These are phyloP conservation scores for Scatophagus argus DNA, from an alignment of 2,113 vertebrate species.

Conservation along the genomic window DNA sequence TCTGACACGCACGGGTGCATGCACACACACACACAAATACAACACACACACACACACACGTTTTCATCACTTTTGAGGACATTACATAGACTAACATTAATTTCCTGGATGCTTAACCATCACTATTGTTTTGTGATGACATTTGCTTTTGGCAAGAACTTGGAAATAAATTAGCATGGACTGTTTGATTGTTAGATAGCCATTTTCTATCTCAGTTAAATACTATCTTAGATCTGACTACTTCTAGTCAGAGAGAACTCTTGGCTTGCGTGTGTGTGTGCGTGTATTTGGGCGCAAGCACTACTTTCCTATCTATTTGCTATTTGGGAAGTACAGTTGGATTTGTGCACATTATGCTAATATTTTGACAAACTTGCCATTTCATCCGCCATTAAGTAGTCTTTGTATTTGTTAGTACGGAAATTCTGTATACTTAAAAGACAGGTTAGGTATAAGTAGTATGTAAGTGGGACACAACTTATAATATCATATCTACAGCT, in stretches of 20 bases:
- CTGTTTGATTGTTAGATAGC: neutral
- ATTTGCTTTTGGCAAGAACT: neutral
- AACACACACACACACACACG: neutral
- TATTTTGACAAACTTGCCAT: neutral
- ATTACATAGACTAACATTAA: too few species aligned
- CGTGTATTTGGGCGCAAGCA: neutral
- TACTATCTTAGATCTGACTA: too few species aligned
- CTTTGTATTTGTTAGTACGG: neutral
- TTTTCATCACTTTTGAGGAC: too few species aligned
- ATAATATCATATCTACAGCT: too few species aligned
- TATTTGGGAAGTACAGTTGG: too few species aligned
- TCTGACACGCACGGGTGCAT: slow-evolving; percentile 20
- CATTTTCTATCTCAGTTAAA: neutral
- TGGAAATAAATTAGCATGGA: neutral
- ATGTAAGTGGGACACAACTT: neutral
- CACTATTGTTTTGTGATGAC: too few species aligned
- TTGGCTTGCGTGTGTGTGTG: neutral
- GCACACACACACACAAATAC: slow-evolving; percentile 8
- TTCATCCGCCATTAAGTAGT: neutral
- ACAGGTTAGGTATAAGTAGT: neutral
- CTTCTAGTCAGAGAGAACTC: neutral
- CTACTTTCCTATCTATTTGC: neutral
- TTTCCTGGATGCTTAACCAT: too few species aligned
- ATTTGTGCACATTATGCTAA: neutral
- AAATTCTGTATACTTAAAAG: neutral